A percentile compares a stretch with the other conserved stretches of the same genome.
Evolutionary conservation across 2,888 invertebrate species (phyloP).

Genomic region (Resseliella maxima): DNA sequence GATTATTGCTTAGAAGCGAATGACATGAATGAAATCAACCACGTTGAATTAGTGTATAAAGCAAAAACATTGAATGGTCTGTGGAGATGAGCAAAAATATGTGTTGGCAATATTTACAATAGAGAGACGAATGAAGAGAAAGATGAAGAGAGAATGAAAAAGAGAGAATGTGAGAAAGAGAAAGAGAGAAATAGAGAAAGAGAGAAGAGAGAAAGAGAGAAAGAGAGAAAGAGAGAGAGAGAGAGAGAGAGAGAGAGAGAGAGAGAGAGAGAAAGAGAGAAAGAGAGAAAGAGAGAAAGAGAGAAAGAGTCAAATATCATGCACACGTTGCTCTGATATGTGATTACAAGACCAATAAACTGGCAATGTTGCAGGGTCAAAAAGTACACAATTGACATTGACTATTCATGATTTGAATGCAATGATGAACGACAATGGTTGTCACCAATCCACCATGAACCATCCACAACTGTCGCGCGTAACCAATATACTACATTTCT

Average conservation of each 20-base stretch:
- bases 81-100: too few species aligned
- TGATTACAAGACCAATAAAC: not conserved
- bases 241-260: too few species aligned
- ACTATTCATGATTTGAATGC: not conserved
- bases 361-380: not conserved
- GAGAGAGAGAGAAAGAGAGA: too few species aligned
- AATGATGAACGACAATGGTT: not conserved
- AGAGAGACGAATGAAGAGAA: too few species aligned
- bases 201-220: too few species aligned
- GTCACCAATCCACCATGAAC: too few species aligned
- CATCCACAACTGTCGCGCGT: not conserved
- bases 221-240: too few species aligned
- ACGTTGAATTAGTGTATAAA: not conserved
- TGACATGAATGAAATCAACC: slow-evolving; percentile 6
- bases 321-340: not conserved
- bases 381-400: not conserved
- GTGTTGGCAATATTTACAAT: too few species aligned
- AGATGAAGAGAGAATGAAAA: too few species aligned
- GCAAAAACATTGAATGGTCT: not conserved
- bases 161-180: too few species aligned
- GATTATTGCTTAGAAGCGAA: slow-evolving; percentile 5
- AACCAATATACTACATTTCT: slow-evolving; percentile 6
- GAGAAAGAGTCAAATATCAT: slow-evolving; percentile 6
- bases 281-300: too few species aligned
- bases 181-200: too few species aligned